Conservation (phyloP, 2,888 invertebrate genomes). For the Lasius platythorax region DNA sequence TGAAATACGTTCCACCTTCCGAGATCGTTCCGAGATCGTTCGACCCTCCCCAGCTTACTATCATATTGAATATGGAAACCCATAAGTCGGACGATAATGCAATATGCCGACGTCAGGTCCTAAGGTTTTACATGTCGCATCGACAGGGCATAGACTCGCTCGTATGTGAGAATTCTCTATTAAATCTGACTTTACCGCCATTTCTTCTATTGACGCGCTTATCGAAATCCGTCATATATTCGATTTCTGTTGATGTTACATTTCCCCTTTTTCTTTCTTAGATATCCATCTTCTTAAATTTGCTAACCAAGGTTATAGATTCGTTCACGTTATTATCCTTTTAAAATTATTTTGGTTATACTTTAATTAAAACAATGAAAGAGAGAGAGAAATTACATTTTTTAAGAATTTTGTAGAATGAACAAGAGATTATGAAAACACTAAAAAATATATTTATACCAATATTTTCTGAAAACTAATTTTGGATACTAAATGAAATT, state of each 20-base stretch:
- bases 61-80: conserved; percentile 82
- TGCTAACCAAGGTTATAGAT: background rate
- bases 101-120: conserved; percentile 83
- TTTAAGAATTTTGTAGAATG: background rate
- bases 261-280: background rate
- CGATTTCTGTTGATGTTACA: background rate
- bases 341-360: background rate
- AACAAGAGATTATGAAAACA: background rate
- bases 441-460: background rate
- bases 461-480: background rate
- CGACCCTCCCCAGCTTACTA: conserved; percentile 51
- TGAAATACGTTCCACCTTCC: conserved; percentile 62
- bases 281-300: background rate
- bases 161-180: conserved; percentile 76
- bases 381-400: background rate
- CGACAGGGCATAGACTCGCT: conserved; percentile 61
- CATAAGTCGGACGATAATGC: conserved; percentile 82
- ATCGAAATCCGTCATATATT: conserved; percentile 8
- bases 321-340: background rate
- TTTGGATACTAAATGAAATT: background rate
- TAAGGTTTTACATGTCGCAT: conserved; percentile 66
- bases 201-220: conserved; percentile 28
- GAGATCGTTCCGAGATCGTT: conserved; percentile 41
- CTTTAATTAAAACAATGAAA: background rate
- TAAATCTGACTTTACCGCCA: conserved; percentile 78